Conservation (phyloP, 37 sponge, comb jelly and placozoan genomes). For the Halichondria panicea region DNA sequence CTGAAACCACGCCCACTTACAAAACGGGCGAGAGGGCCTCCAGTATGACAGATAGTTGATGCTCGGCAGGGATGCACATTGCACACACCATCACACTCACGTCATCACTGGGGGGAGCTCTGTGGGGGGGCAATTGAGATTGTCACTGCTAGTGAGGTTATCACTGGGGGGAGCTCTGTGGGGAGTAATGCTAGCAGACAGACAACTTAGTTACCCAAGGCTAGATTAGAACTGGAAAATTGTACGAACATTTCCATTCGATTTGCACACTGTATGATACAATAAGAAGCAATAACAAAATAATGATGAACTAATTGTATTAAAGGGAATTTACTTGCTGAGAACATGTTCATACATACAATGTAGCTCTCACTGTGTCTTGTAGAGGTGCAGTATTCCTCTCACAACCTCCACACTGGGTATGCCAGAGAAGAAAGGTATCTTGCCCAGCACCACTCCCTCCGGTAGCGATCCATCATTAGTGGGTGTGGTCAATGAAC, state of each 20-base stretch:
- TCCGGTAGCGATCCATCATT: not conserved
- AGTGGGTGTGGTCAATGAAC: not conserved
- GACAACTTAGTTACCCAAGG: too few species aligned
- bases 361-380: constrained; percentile 52
- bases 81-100: constrained; percentile 54
- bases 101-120: not conserved
- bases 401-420: constrained; percentile 69
- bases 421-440: constrained; percentile 84
- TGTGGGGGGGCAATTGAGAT: too few species aligned
- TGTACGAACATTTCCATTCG: too few species aligned
- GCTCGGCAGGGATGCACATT: constrained; percentile 65
- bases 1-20: constrained; percentile 30
- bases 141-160: too few species aligned
- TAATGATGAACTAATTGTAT: too few species aligned
- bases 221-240: too few species aligned
- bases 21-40: constrained; percentile 62
- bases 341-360: too few species aligned
- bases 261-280: too few species aligned
- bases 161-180: not conserved
- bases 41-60: constrained; percentile 64
- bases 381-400: constrained; percentile 83
- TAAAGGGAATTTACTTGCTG: too few species aligned
- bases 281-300: too few species aligned
- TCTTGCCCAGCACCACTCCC: constrained; percentile 3
- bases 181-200: too few species aligned